Evolutionary conservation across 2,888 invertebrate genomes (phyloP).

Genomic region (Pyrocoelia pectoralis): DNA sequence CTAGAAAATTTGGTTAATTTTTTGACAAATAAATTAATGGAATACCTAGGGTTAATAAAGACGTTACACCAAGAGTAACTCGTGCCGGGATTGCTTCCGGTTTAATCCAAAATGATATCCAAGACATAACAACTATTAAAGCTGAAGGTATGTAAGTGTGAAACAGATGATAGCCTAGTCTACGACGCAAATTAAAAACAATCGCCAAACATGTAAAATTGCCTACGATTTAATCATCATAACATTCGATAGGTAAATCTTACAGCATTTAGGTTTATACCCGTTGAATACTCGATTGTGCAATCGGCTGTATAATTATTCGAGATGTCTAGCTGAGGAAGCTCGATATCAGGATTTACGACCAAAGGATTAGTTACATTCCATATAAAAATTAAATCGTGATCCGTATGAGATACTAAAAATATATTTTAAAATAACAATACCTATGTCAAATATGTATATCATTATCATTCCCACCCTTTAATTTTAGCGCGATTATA

Average conservation of each 20-base stretch:
- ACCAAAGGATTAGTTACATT: constrained; percentile 86
- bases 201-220: constrained; percentile 93
- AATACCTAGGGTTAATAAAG: constrained; percentile 81
- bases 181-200: constrained; percentile 82
- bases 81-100: constrained; percentile 92
- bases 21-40: constrained; percentile 6
- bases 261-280: constrained; percentile 54
- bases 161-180: constrained; percentile 88
- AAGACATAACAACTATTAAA: constrained; percentile 92
- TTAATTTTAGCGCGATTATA: neutral
- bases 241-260: neutral
- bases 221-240: constrained; percentile 63
- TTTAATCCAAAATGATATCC: constrained; percentile 97
- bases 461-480: too few species aligned
- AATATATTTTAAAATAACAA: neutral
- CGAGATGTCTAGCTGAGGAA: constrained; percentile 88
- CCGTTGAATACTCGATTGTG: constrained; percentile 84
- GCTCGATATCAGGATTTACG: constrained; percentile 86
- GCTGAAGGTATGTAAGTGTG: constrained; percentile 93
- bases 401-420: constrained; percentile 86
- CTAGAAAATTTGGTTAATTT: constrained; percentile 58
- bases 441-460: too few species aligned
- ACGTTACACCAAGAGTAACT: constrained; percentile 88
- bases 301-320: constrained; percentile 90
- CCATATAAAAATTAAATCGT: constrained; percentile 90